phyloP scores from a whole-genome alignment of 2,797 vertebrate genomes.

The Pipistrellus nathusii region DNA sequence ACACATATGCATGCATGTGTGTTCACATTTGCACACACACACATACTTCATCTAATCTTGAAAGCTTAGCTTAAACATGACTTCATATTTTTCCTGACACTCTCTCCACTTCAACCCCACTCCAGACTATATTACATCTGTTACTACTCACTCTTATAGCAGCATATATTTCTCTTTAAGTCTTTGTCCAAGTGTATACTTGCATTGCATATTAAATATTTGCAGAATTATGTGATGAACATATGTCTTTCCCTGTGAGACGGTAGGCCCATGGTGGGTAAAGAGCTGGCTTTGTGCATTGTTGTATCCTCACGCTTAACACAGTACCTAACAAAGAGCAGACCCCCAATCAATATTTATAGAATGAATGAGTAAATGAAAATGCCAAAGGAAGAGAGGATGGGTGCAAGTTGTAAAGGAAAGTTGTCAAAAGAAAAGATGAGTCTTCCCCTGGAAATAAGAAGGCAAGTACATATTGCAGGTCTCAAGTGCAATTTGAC shows the following conservation, averaged over 20 bases:
- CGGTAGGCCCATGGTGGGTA: accelerated
- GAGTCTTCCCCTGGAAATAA: neutral
- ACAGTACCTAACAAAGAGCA: neutral
- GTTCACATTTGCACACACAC: no score
- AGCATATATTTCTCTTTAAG: neutral
- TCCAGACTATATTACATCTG: neutral
- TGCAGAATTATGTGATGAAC: neutral
- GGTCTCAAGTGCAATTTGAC: neutral
- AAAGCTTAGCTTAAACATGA: neutral
- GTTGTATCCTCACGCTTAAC: neutral
- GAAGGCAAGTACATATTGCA: neutral
- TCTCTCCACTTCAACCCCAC: neutral
- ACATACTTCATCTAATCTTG: neutral
- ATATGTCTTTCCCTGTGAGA: neutral
- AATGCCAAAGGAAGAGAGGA: neutral
- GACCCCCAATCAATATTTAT: neutral
- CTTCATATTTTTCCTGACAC: neutral
- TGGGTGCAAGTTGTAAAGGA: neutral
- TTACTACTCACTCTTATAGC: neutral
- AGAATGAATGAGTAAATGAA: neutral
- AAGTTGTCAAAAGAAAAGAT: neutral
- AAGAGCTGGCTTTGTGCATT: neutral
- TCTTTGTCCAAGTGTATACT: neutral
- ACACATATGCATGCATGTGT: no score
- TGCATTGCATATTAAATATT: neutral